Evolutionary conservation across 1,140 invertebrate genomes (phyloP).

Genomic region (Ptiloglossa arizonensis): DNA sequence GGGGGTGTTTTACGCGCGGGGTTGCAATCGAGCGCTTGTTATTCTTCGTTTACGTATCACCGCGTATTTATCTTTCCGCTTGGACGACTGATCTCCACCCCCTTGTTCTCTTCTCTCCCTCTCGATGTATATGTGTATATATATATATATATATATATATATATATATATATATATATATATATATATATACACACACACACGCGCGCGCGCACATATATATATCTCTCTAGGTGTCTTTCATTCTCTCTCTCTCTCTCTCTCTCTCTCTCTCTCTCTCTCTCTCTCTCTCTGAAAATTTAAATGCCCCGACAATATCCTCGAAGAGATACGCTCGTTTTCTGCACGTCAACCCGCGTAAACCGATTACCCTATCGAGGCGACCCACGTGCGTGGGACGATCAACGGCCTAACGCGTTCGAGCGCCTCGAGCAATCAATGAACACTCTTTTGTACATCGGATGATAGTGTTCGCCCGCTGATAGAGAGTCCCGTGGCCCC

Average conservation of each 20-base stretch:
- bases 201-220: too few relatives aligned
- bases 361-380: constrained; percentile 64
- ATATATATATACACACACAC: too few relatives aligned
- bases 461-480: background rate
- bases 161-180: too few relatives aligned
- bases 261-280: background rate
- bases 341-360: constrained; percentile 55
- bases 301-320: constrained; percentile 57
- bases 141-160: too few relatives aligned
- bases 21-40: constrained; percentile 40
- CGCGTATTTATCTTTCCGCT: constrained; percentile 50
- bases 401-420: constrained; percentile 13
- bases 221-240: too few relatives aligned
- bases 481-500: background rate
- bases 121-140: too few relatives aligned
- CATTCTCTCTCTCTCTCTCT: background rate
- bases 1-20: constrained; percentile 26
- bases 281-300: constrained; percentile 38
- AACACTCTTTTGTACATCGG: background rate
- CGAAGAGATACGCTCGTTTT: constrained; percentile 55
- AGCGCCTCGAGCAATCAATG: background rate
- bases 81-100: constrained; percentile 21
- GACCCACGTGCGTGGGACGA: constrained; percentile 42
- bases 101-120: background rate
- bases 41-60: constrained; percentile 46